These are phyloP conservation scores for Eulemur albifrons DNA, from an alignment of 2,797 vertebrate genomes.

Conservation along the genomic window DNA sequence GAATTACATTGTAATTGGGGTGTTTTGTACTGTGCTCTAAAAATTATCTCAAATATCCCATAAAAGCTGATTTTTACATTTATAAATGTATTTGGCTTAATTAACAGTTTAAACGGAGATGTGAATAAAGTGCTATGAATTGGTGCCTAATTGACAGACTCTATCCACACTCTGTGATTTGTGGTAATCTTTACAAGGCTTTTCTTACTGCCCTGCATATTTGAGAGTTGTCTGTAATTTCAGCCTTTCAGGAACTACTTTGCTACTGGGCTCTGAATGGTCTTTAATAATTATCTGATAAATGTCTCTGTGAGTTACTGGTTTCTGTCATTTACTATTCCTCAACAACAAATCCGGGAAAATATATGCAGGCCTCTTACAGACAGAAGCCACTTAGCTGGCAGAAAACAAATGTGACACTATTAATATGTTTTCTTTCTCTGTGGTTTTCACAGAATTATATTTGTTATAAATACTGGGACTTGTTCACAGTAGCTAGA, in stretches of 20 bases:
- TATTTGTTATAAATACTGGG: slow-evolving; percentile 13
- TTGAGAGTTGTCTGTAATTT: not conserved
- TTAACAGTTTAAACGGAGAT: slow-evolving; percentile 36
- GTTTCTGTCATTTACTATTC: slow-evolving; percentile 30
- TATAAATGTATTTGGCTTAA: slow-evolving; percentile 48
- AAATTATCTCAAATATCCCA: slow-evolving; percentile 41
- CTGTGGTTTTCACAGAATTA: not conserved
- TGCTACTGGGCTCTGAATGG: not conserved
- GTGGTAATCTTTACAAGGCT: not conserved
- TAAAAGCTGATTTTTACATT: slow-evolving; percentile 48
- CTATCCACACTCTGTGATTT: not conserved
- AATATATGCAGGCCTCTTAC: not conserved
- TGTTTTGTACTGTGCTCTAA: not conserved
- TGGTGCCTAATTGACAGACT: not conserved
- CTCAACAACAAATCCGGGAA: slow-evolving; percentile 40
- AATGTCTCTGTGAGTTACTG: slow-evolving; percentile 10
- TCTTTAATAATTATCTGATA: slow-evolving; percentile 53
- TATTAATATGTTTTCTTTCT: slow-evolving; percentile 22
- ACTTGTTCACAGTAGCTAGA: not conserved
- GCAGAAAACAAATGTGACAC: slow-evolving; percentile 29
- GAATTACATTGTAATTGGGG: not conserved
- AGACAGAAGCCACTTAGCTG: not conserved
- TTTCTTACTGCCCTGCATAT: not conserved
- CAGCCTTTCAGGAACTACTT: not conserved
- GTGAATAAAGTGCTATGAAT: slow-evolving; percentile 7